Evolutionary conservation across 1,140 invertebrate species (phyloP).

Genomic region (Neodiprion pinetum): DNA sequence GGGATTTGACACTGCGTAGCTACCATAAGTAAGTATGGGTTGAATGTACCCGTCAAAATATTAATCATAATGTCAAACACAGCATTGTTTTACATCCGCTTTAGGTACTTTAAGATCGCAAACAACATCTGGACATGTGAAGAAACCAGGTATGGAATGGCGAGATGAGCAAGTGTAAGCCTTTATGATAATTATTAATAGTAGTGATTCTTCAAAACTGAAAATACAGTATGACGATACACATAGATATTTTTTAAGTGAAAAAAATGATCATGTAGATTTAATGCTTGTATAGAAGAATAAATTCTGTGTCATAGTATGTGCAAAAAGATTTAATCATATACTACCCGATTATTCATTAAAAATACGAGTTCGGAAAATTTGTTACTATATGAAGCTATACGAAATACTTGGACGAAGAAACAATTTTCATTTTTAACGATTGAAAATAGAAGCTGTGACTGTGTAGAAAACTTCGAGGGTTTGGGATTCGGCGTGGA

Average conservation of each 20-base stretch:
- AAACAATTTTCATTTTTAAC: no score
- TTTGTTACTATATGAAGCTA: no score
- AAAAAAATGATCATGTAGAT: conserved; percentile 51
- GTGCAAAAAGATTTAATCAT: neutral
- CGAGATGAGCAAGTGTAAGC: conserved; percentile 39
- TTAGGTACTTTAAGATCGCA: neutral
- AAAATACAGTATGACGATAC: conserved; percentile 29
- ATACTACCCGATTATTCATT: no score
- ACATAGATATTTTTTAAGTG: conserved; percentile 56
- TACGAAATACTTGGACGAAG: no score
- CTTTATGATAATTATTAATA: conserved; percentile 38
- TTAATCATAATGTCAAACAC: neutral
- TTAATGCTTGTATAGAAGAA: conserved; percentile 53
- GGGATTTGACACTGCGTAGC: neutral
- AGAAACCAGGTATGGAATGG: conserved; percentile 33
- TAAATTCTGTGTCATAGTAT: conserved; percentile 55
- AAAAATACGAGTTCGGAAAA: no score
- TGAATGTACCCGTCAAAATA: neutral
- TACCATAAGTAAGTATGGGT: neutral
- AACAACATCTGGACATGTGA: conserved; percentile 31
- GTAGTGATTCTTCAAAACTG: conserved; percentile 29
- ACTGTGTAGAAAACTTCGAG: no score
- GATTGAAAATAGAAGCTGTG: no score
- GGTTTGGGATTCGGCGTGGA: no score
- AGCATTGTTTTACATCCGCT: neutral